Percentiles rank a stretch among this genome's conserved stretches.
These are phyloP conservation scores for Ochlodes sylvanus DNA, from an alignment of 2,888 invertebrate genomes.

Conservation along the genomic window DNA sequence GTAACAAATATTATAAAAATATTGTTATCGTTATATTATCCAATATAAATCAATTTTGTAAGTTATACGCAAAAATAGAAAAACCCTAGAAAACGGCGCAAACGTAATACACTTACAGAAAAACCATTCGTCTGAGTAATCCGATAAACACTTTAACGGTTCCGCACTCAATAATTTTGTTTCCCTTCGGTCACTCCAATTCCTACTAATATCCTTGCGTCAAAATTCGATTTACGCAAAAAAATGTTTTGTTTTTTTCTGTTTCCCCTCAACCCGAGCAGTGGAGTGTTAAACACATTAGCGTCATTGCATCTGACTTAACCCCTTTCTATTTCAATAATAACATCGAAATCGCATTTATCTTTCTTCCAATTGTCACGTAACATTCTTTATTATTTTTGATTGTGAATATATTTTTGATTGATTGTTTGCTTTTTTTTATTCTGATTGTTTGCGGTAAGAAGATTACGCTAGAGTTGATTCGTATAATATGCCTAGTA, in stretches of 20 bases:
- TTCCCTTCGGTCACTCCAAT: conserved; percentile 76
- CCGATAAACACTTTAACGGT: conserved; percentile 69
- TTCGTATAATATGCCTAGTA: conserved; percentile 49
- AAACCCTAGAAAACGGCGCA: conserved; percentile 35
- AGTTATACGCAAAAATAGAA: conserved; percentile 52
- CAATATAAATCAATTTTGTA: too few relatives aligned
- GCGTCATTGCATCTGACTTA: conserved; percentile 57
- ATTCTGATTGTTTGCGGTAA: conserved; percentile 69
- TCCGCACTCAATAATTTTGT: conserved; percentile 72
- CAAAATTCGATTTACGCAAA: conserved; percentile 78
- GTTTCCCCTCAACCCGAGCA: conserved; percentile 58
- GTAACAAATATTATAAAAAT: too few relatives aligned
- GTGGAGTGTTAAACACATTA: conserved; percentile 70
- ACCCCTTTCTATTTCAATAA: conserved; percentile 57
- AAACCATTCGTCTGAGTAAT: conserved; percentile 62
- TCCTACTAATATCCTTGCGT: conserved; percentile 68
- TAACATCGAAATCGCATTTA: conserved; percentile 61
- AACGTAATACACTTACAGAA: conserved; percentile 31
- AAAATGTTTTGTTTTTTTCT: conserved; percentile 56
- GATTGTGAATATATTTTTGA: conserved; percentile 59
- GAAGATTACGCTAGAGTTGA: conserved; percentile 64
- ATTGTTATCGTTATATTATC: too few relatives aligned
- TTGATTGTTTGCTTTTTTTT: conserved; percentile 62
- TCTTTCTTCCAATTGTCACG: conserved; percentile 58
- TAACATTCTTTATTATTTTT: conserved; percentile 53